A percentile compares a stretch with the other conserved stretches of the same genome.
phyloP scores from a whole-genome alignment of 2,888 invertebrate genomes.

The Tridacna gigas region DNA sequence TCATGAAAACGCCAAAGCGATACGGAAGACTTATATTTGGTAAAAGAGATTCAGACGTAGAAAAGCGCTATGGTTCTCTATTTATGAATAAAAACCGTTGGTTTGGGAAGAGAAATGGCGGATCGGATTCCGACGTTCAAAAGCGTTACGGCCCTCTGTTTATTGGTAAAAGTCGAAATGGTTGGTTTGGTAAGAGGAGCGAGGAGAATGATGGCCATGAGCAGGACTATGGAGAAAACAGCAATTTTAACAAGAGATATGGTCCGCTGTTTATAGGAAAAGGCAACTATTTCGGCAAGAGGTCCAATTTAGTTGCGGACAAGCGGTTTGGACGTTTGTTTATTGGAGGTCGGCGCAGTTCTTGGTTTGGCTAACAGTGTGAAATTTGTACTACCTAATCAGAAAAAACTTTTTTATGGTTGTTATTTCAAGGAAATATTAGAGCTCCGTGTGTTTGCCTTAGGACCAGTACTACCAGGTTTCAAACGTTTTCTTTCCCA shows the following conservation, averaged over 20 bases:
- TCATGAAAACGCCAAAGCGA: conserved; percentile 40
- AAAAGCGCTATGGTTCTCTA: conserved; percentile 40
- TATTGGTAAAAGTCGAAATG: conserved; percentile 23
- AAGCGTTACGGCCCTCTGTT: conserved; percentile 25
- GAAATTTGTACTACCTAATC: too few relatives aligned
- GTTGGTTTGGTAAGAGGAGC: conserved; percentile 35
- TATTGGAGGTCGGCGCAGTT: conserved; percentile 33
- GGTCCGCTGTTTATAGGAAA: conserved; percentile 44
- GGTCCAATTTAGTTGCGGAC: conserved; percentile 4
- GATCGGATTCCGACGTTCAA: background rate
- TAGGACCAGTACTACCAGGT: background rate
- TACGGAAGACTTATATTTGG: conserved; percentile 43
- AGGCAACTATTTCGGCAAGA: conserved; percentile 16
- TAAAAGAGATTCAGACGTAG: conserved; percentile 28
- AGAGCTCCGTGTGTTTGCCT: too few relatives aligned
- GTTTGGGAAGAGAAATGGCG: conserved; percentile 36
- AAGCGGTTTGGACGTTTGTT: conserved; percentile 49
- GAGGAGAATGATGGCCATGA: background rate
- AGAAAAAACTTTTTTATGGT: background rate
- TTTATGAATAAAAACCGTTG: conserved; percentile 19
- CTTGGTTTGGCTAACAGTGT: conserved; percentile 6
- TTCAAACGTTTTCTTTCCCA: background rate
- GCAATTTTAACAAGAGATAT: conserved; percentile 29
- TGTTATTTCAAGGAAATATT: background rate
- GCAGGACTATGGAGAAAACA: background rate